A percentile compares a stretch with the other conserved stretches of the same genome.
Evolutionary conservation across 2,797 vertebrate species (phyloP).

Genomic region (Anguilla anguilla): DNA sequence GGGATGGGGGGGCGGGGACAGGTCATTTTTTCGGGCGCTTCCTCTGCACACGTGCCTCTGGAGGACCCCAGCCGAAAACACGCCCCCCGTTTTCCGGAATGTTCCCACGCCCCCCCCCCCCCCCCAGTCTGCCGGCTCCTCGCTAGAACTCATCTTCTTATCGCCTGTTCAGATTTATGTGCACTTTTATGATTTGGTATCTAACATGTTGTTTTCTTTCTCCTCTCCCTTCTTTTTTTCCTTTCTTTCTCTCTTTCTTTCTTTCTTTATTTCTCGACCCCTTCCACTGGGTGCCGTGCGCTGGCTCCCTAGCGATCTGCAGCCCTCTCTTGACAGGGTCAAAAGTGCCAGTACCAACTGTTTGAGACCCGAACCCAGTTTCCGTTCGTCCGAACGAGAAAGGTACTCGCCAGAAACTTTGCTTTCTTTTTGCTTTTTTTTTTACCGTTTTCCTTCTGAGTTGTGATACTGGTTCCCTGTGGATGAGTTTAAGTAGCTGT

Average conservation of each 20-base stretch:
- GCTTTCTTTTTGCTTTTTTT: slow-evolving; percentile 50
- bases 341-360: slow-evolving; percentile 99
- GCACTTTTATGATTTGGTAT: slow-evolving; percentile 79
- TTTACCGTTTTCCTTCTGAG: slow-evolving; percentile 65
- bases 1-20: neutral
- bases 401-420: slow-evolving; percentile 86
- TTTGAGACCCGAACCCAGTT: slow-evolving; percentile 95
- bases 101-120: neutral
- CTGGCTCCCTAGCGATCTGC: slow-evolving; percentile 92
- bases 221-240: slow-evolving; percentile 68
- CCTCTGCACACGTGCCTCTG: neutral
- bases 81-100: neutral
- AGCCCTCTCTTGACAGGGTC: slow-evolving; percentile 96
- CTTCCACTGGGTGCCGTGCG: slow-evolving; percentile 83
- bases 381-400: slow-evolving; percentile 94
- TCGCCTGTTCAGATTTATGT: slow-evolving; percentile 73
- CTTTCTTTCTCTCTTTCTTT: slow-evolving; percentile 43
- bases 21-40: neutral
- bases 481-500: neutral
- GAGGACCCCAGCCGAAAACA: neutral
- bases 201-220: slow-evolving; percentile 78
- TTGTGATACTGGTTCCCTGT: slow-evolving; percentile 66
- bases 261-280: slow-evolving; percentile 75
- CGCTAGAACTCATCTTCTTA: slow-evolving; percentile 51
- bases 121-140: neutral